Percentiles rank a stretch among this genome's conserved stretches.
Evolutionary conservation across 2,888 invertebrate species (phyloP).

Genomic region (Aphrophora alni): DNA sequence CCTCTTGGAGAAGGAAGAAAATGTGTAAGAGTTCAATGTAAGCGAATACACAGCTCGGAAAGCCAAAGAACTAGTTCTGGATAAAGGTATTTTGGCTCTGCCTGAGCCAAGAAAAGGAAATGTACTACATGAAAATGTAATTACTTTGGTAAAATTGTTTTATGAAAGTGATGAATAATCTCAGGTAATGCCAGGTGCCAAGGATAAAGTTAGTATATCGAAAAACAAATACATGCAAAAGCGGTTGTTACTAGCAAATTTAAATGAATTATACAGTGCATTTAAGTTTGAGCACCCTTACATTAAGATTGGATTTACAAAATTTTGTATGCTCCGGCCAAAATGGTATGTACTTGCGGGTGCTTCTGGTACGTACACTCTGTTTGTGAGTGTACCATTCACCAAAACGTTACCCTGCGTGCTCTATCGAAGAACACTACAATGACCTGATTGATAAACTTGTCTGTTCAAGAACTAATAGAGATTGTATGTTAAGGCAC

Average conservation of each 20-base stretch:
- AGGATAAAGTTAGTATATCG: constrained; percentile 3
- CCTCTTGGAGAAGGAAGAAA: constrained; percentile 9
- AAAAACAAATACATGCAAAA: constrained; percentile 18
- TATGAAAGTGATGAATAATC: constrained; percentile 9
- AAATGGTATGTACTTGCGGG: not conserved
- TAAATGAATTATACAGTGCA: constrained; percentile 3
- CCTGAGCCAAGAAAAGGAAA: constrained; percentile 7
- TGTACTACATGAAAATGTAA: not conserved
- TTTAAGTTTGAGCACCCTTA: not conserved
- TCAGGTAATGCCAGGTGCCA: not conserved
- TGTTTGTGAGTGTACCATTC: constrained; percentile 13
- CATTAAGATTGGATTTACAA: constrained; percentile 3
- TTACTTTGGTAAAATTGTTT: not conserved
- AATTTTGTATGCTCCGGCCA: constrained; percentile 12
- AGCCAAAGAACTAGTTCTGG: not conserved
- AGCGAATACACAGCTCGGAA: too few relatives aligned
- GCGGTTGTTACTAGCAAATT: constrained; percentile 2
- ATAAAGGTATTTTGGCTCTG: constrained; percentile 15
- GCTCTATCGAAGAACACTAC: constrained; percentile 3
- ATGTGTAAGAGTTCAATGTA: not conserved
- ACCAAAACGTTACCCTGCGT: constrained; percentile 2
- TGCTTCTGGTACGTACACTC: not conserved
- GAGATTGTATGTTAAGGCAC: constrained; percentile 28
- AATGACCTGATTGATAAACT: constrained; percentile 18
- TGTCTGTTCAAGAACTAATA: constrained; percentile 23